Evolutionary conservation across 2,888 invertebrate genomes (phyloP), one percentile per base, ranked within the genome.

Genomic region (Troilus luridus): DNA sequence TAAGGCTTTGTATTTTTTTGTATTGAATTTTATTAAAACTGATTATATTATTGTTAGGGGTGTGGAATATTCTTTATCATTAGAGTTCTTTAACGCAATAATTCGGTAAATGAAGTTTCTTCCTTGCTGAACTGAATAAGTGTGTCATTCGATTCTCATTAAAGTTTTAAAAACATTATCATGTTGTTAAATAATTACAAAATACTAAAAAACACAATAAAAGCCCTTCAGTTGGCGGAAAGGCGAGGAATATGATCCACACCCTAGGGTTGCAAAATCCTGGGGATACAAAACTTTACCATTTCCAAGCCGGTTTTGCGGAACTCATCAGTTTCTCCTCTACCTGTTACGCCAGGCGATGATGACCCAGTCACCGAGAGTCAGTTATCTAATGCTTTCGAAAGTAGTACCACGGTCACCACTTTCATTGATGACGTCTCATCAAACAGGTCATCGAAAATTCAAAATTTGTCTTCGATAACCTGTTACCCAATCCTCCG

Each of bases 331-430:
- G 72, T 77, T 77, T 77, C 72, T 77, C 72, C 72, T 77, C 72
- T 41, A 17, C 41, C 72, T 14, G 11, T 77, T 77, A 77, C 72
- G 72, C 72, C 27, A 77, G 41, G 72, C 9, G 72, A 77, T 77
- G 72, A 77, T 77, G 72, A 77, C 72, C 72, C 72, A 77, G 72
- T 77, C 72, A 77, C 72, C 72, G 27, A 77, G 72, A 77, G 72
- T 41, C 72, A 19, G 72, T 77, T 77, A 77, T 77, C 72, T 77
- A 77, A 77, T 77, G 19, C 27, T 77, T 77, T 41, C 72, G 72
- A 77, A 77, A 77, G 72, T 77, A 77, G 72, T 5, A 24, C 72
- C 72, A 77, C 72, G 72, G 72, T 77, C 72, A 77, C 5, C 41
- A 41, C 72, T 77, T 77, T 77, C 72, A 77, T 77, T 77, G 72